These are phyloP conservation scores for Gymnodraco acuticeps DNA, from an alignment of 2,797 vertebrate genomes.

Conservation along the genomic window DNA sequence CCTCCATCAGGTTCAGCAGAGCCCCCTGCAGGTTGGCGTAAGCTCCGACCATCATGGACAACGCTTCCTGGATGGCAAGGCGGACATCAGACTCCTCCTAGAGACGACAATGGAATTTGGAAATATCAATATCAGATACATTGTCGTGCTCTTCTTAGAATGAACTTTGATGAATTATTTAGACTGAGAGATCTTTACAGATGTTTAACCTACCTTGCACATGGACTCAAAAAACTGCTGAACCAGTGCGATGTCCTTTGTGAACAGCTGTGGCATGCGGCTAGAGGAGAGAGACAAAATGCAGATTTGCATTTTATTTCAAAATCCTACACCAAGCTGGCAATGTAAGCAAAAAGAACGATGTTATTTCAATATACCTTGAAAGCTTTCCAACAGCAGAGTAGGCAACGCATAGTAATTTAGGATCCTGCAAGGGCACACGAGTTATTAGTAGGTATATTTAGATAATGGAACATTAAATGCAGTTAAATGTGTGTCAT, in stretches of 20 bases:
- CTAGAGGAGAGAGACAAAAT: conserved; percentile 76
- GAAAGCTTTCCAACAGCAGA: conserved; percentile 98
- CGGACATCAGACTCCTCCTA: conserved; percentile 96
- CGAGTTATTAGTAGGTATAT: neutral
- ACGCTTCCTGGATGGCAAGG: conserved; percentile 96
- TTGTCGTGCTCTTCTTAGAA: neutral
- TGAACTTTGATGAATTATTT: neutral
- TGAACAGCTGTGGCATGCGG: conserved; percentile 98
- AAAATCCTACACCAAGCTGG: neutral
- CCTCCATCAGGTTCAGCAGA: conserved; percentile 97
- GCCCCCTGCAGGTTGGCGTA: conserved; percentile 96
- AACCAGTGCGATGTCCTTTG: conserved; percentile 96
- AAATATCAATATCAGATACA: neutral
- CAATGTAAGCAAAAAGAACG: neutral
- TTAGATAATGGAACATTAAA: neutral
- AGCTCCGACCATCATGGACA: conserved; percentile 99
- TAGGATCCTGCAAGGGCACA: conserved; percentile 90
- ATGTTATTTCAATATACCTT: conserved; percentile 82
- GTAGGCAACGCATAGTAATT: conserved; percentile 95
- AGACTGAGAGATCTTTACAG: neutral
- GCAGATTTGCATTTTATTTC: neutral
- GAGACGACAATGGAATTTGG: conserved; percentile 15
- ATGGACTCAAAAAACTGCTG: conserved; percentile 99
- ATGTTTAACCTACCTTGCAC: conserved; percentile 90
- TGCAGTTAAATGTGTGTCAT: neutral